Conservation (phyloP, 2,888 invertebrate species). For the Pseudoips prasinana region DNA sequence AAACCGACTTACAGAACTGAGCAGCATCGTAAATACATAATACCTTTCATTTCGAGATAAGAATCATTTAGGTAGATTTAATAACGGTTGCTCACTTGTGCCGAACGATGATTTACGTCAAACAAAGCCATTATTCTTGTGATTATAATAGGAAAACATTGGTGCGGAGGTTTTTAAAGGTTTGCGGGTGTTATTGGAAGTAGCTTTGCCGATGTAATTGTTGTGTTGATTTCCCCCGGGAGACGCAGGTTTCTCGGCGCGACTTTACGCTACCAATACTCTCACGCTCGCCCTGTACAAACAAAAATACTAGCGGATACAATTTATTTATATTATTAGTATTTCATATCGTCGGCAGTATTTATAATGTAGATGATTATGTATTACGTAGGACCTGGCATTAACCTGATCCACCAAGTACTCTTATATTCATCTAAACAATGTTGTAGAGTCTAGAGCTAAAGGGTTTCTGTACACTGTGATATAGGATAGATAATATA, state of each 20-base stretch:
- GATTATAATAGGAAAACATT: constrained; percentile 39
- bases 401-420: too few relatives aligned
- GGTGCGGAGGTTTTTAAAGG: constrained; percentile 55
- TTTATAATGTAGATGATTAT: too few relatives aligned
- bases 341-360: too few relatives aligned
- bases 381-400: too few relatives aligned
- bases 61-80: constrained; percentile 43
- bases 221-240: constrained; percentile 76
- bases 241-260: constrained; percentile 52
- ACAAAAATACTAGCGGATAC: constrained; percentile 32
- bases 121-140: constrained; percentile 30
- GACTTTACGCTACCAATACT: constrained; percentile 48
- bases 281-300: constrained; percentile 48
- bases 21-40: constrained; percentile 66
- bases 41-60: constrained; percentile 55
- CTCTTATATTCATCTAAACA: too few relatives aligned
- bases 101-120: constrained; percentile 25
- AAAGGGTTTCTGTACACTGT: too few relatives aligned
- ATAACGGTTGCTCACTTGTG: constrained; percentile 34
- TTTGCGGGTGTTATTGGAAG: constrained; percentile 67
- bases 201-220: constrained; percentile 76
- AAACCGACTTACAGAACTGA: constrained; percentile 71
- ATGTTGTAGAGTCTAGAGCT: too few relatives aligned
- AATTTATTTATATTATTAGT: too few relatives aligned
- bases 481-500: too few relatives aligned